Evolutionary conservation across 2,797 vertebrate species (phyloP), one percentile per base, ranked within the genome.

Genomic region (Rousettus madagascariensis): DNA sequence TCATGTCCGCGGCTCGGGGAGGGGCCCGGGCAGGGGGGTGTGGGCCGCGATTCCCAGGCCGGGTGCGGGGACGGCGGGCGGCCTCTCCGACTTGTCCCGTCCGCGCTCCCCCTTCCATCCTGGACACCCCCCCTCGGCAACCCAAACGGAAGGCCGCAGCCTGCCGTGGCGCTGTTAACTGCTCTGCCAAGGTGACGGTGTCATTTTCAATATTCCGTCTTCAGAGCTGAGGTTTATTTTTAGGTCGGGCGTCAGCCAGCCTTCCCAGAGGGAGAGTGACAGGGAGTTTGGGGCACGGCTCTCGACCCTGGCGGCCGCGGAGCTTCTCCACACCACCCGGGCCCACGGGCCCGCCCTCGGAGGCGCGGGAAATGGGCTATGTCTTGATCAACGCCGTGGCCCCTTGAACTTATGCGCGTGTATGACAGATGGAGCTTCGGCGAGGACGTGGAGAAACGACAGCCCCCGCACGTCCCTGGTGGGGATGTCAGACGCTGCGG

Each of bases 1-100:
- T 97, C 96, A 93, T 59, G 92, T 49, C 80, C 71, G 84, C 79
- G 28, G 82, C 95, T 77, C 95, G 95, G 82, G 80, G 80, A 16
- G 51, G 24, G 72, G 74, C 6, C 26, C 3, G 0, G 69, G 46
- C 13, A 49, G 46, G 57, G 33, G n/a, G 20, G 24, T 9, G 28
- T 0, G 0, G 24, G 28, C 26, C 2, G 68, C 49, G 30, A 15
- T 43, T 43, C 30, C 55, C 0, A 8, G 24, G 68, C 5, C 6
- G 20, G 36, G 46, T 33, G 16, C 0, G 0, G 11, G 9, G 6
- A 15, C 9, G 20, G 57, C 33, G 1, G 80, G 28, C 26, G 0
- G 63, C 63, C 16, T 2, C 55, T 12, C 20, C 0, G 1, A 30
- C 74, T 5, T 3, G 11, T 28, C 26, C 26, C 26, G 2, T 1